phyloP scores from a whole-genome alignment of 1,140 invertebrate genomes.

The Hyles vespertilio region DNA sequence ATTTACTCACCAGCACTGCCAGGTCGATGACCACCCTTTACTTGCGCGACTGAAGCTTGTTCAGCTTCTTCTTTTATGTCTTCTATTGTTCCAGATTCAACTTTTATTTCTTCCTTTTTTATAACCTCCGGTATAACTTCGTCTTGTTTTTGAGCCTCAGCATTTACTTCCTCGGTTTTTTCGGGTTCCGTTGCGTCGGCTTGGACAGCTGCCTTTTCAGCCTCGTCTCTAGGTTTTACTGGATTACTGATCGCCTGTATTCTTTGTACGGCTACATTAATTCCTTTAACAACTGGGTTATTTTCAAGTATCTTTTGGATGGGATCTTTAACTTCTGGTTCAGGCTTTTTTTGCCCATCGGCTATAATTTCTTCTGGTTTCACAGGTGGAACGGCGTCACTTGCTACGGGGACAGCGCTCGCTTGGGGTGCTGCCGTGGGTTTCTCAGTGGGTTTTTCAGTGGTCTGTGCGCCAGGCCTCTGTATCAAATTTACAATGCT shows the following conservation, averaged over 20 bases:
- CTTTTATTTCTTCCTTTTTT: neutral
- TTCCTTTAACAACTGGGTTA: constrained; percentile 51
- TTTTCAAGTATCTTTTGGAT: constrained; percentile 53
- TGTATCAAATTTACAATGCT: constrained; percentile 5
- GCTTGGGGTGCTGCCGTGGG: constrained; percentile 12
- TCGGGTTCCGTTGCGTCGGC: too few relatives aligned
- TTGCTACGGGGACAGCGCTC: neutral
- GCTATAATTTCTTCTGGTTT: constrained; percentile 1
- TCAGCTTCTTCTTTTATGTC: neutral
- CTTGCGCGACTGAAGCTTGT: neutral
- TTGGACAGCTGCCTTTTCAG: too few relatives aligned
- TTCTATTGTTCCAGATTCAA: neutral
- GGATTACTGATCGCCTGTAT: constrained; percentile 40
- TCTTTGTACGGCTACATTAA: constrained; percentile 44
- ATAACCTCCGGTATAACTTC: neutral
- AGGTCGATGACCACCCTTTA: neutral
- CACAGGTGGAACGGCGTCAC: neutral
- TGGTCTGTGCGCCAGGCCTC: constrained; percentile 2
- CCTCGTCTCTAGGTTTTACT: constrained; percentile 38
- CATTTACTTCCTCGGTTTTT: too few relatives aligned
- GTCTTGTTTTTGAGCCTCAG: neutral
- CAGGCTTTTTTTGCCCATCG: constrained; percentile 4
- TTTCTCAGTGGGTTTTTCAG: constrained; percentile 11
- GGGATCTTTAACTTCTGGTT: constrained; percentile 28
- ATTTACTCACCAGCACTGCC: too few relatives aligned